A percentile compares a stretch with the other conserved stretches of the same genome.
Evolutionary conservation across 2,113 vertebrate species (phyloP).

Genomic region (Genyomyrus donnyi): DNA sequence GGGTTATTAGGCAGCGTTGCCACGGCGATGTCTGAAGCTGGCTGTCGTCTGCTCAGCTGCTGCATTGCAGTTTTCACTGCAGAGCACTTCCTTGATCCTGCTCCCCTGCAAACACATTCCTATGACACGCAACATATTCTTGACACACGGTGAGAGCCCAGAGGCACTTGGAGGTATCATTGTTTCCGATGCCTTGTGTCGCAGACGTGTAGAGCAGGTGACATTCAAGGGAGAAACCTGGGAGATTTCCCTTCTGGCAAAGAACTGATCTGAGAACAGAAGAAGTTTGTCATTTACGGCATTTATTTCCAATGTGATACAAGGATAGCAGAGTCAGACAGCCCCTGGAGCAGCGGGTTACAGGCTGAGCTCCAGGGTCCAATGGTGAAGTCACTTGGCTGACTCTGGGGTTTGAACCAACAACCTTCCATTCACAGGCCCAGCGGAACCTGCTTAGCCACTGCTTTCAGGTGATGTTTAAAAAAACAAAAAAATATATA

Average conservation of each 20-base stretch:
- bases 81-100: background rate
- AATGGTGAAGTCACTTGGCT: background rate
- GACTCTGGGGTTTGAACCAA: background rate
- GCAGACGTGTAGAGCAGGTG: background rate
- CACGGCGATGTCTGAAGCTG: background rate
- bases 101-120: background rate
- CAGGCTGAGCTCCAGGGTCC: background rate
- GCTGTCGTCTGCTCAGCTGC: background rate
- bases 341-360: background rate
- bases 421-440: background rate
- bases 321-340: background rate
- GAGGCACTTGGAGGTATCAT: background rate
- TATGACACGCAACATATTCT: background rate
- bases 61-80: background rate
- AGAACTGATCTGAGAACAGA: background rate
- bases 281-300: background rate
- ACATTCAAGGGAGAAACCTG: background rate
- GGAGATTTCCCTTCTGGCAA: background rate
- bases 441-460: background rate
- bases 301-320: background rate
- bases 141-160: background rate
- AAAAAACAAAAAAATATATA: background rate
- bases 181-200: background rate
- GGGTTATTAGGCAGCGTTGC: background rate
- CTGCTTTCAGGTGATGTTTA: background rate